Base-by-base conservation (phyloP, 2,888 invertebrate species). In the Leptura quadrifasciata region DNA sequence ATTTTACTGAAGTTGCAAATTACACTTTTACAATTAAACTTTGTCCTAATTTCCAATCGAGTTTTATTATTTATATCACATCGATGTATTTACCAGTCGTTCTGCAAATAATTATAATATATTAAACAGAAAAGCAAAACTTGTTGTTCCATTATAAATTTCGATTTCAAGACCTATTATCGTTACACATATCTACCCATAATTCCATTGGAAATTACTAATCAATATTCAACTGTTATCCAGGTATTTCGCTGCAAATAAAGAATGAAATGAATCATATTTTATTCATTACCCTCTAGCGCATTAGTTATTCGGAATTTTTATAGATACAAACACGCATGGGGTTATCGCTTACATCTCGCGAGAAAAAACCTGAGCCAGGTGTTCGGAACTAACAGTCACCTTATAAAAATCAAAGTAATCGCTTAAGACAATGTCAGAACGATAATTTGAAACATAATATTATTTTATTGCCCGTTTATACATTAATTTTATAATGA, bases 291-390 rank as follows among this genome's bases (percentile, higher is more conserved):
- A 47, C 47, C 47, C 47, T n/a, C 15, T 47, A 5, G 47, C 47
- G 47, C 47, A 47, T 47, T 47, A 12, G 47, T 47, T 17, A 47
- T 47, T 47, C 12, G 47, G 47, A 47, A 12, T 47, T 47, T 47
- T 47, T 47, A 47, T 47, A 47, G 47, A 2, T n/a, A 47, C 47
- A 47, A 47, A 47, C 47, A 47, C 47, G 47, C 47, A 47, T 47
- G 47, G 47, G 47, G 47, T 47, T 47, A 47, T 47, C 47, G n/a
- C 47, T 47, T 47, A 47, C 47, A 47, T 47, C 47, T 47, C 47
- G 15, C n/a, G 47, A 47, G 47, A 47, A 47, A 47, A 47, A 47
- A 47, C 47, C n/a, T n/a, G 47, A 47, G 15, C 47, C 47, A 47
- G 47, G 47, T 47, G 47, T 47, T 47, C 47, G 47, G n/a, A 47